Evolutionary conservation across 2,888 invertebrate species (phyloP).

Genomic region (Drosophila anceps): DNA sequence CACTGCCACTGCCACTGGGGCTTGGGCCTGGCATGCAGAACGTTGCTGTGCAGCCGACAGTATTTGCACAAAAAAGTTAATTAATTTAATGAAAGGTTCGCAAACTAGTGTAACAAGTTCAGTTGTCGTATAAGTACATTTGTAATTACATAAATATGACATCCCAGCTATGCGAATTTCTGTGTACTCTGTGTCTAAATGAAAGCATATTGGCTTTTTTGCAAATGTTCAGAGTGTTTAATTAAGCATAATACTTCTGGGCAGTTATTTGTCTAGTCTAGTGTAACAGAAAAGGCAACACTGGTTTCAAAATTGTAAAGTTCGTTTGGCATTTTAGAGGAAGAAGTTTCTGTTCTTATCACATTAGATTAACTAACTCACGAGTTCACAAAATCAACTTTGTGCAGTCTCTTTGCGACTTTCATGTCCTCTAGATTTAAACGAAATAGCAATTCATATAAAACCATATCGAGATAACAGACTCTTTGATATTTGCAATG

Average conservation of each 20-base stretch:
- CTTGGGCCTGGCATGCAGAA: constrained; percentile 25
- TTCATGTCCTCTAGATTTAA: no score
- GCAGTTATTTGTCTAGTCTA: neutral
- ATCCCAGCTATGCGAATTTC: neutral
- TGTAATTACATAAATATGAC: constrained; percentile 35
- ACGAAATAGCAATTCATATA: no score
- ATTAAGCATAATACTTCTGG: no score
- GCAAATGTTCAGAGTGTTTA: neutral
- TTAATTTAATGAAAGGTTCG: constrained; percentile 70
- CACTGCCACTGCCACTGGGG: neutral
- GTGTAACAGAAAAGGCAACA: neutral
- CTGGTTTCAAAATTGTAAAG: neutral
- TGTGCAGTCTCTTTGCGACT: no score
- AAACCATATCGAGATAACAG: no score
- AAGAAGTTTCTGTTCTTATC: neutral
- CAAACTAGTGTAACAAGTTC: constrained; percentile 41
- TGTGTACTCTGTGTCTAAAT: neutral
- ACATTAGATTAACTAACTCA: constrained; percentile 1
- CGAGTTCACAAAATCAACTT: no score
- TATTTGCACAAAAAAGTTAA: constrained; percentile 73
- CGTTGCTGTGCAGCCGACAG: constrained; percentile 50
- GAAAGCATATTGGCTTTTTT: neutral
- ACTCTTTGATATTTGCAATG: no score
- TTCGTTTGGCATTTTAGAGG: neutral
- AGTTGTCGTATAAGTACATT: constrained; percentile 30